Percentiles rank a stretch among this genome's conserved stretches.
These are phyloP conservation scores for Osmerus mordax DNA, from an alignment of 2,113 vertebrate genomes.

Conservation along the genomic window DNA sequence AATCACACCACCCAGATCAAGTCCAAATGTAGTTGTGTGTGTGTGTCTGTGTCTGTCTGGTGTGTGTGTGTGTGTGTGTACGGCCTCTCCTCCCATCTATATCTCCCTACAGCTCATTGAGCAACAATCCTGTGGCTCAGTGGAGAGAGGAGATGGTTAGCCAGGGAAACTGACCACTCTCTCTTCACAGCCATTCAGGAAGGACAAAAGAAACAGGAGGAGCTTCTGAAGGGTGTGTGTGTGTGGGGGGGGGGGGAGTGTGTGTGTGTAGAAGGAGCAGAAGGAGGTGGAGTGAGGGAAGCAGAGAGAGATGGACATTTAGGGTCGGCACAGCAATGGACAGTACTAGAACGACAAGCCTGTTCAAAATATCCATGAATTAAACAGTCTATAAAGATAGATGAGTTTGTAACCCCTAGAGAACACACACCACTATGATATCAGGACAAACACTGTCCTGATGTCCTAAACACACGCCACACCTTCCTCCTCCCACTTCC, in stretches of 20 bases:
- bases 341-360: no score
- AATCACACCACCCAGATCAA: background rate
- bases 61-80: conserved; percentile 42
- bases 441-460: no score
- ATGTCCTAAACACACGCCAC: no score
- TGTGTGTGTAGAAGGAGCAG: background rate
- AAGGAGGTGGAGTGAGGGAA: background rate
- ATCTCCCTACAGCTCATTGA: conserved; percentile 64
- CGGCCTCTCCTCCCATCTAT: conserved; percentile 17
- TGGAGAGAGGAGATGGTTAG: conserved; percentile 40
- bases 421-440: no score
- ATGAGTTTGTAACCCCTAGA: no score
- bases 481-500: no score
- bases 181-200: background rate
- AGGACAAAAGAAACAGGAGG: background rate
- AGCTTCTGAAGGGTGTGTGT: background rate
- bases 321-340: background rate
- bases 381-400: no score
- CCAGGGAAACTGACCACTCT: conserved; percentile 31
- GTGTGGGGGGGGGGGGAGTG: background rate
- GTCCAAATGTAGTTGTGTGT: background rate
- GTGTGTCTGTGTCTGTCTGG: conserved; percentile 3
- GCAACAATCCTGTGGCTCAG: conserved; percentile 54
- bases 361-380: no score
- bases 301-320: background rate